These are phyloP conservation scores for Beaufortia kweichowensis DNA, from an alignment of 2,113 vertebrate genomes.

Conservation along the genomic window DNA sequence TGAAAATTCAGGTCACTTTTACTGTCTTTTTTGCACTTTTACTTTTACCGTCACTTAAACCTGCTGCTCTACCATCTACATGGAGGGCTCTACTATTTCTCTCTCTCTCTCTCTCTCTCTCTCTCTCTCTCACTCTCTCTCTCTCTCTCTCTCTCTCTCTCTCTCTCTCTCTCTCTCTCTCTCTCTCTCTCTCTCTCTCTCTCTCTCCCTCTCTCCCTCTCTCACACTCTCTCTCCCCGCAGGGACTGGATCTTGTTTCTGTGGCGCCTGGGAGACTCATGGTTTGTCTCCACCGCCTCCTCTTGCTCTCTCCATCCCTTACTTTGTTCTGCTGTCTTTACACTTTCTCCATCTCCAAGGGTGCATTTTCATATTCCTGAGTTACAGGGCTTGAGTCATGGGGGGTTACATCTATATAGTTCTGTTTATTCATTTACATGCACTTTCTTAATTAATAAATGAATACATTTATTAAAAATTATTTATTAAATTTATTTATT, in stretches of 20 bases:
- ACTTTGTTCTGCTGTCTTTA: conserved; percentile 34
- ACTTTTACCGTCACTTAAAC: too few species aligned
- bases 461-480: too few species aligned
- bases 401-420: too few species aligned
- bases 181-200: conserved; percentile 2
- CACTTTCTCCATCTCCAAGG: not conserved
- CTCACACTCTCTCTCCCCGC: conserved; percentile 10
- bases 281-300: conserved; percentile 37
- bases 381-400: not conserved
- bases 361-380: not conserved
- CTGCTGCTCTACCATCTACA: too few species aligned
- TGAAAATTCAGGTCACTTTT: not conserved
- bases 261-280: conserved; percentile 50
- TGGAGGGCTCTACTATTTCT: too few species aligned
- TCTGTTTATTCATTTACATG: too few species aligned
- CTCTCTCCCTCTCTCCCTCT: conserved; percentile 2
- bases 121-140: too few species aligned
- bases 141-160: too few species aligned
- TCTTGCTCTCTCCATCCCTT: conserved; percentile 27
- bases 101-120: too few species aligned
- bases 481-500: too few species aligned
- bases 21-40: not conserved
- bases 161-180: not conserved
- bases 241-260: conserved; percentile 55
- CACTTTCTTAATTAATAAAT: too few species aligned